phyloP scores from a whole-genome alignment of 2,113 vertebrate species.

The Lepisosteus osseus region DNA sequence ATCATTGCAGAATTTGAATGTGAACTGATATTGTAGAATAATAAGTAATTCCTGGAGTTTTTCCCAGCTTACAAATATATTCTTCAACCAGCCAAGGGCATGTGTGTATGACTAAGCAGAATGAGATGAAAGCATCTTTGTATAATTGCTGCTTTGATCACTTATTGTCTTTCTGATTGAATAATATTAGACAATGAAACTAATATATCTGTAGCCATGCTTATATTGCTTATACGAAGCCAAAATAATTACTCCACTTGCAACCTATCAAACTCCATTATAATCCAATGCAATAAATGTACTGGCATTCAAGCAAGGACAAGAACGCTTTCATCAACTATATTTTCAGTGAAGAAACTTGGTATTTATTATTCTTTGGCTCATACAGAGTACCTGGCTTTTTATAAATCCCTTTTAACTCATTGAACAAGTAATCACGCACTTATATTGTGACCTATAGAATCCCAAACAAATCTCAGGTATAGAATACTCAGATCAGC shows the following conservation, averaged over 20 bases:
- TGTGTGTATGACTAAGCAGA: constrained; percentile 4
- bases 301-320: too few species aligned
- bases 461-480: too few species aligned
- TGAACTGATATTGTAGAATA: neutral
- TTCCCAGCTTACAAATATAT: neutral
- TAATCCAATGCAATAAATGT: too few species aligned
- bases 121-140: neutral
- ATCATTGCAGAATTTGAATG: neutral
- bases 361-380: too few species aligned
- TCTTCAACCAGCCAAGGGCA: neutral
- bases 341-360: too few species aligned
- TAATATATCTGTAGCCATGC: neutral
- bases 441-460: too few species aligned
- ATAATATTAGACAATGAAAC: neutral
- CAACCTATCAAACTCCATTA: too few species aligned
- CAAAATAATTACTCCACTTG: neutral
- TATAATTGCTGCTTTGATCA: neutral
- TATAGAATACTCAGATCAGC: too few species aligned
- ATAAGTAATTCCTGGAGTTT: neutral
- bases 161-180: neutral
- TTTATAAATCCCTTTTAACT: too few species aligned
- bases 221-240: neutral
- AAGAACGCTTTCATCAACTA: too few species aligned
- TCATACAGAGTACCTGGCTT: too few species aligned
- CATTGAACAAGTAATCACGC: too few species aligned